Evolutionary conservation across 2,113 vertebrate genomes (phyloP), one percentile per base, ranked within the genome.

Genomic region (Prionailurus viverrinus): DNA sequence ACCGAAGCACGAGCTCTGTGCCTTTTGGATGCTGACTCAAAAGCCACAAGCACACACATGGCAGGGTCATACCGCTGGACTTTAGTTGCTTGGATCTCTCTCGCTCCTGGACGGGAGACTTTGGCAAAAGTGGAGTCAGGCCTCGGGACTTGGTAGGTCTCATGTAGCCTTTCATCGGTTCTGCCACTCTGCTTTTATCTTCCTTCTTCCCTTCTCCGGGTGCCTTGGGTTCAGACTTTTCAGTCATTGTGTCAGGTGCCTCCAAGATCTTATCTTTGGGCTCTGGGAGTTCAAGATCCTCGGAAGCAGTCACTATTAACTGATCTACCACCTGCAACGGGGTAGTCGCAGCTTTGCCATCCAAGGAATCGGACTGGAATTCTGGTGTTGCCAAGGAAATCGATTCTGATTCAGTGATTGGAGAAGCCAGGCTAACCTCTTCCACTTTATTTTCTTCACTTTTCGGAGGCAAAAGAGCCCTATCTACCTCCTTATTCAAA

Each of bases 101-200:
- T 23, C 41, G 95, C 2, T 94, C 98, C 1, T 71, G 96, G 39
- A 45, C 80, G 1, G 97, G 4, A 13, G 97, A 7, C 66, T 98
- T 97, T 21, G 96, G 94, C 15, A 55, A 68, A 69, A 7, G 53
- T 1, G 98, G 14, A 5, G 98, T 10, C 36, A 91, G 95, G 55
- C 98, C 99, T 31, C 99, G 97, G 0, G 99, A 87, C 89, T 98
- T 99, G 0, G 99, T 99, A 61, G 99, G 98, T 94, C 99, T 98
- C 99, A 99, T 98, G 98, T 99, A 99, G 97, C 99, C 98, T 97
- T 98, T 99, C 5, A 99, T 7, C 5, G 95, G 97, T 18, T 98
- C 98, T 0, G 96, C 29, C 1, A 71, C 93, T 97, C 94, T 98
- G 21, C 7, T 51, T 65, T 91, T 87, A 31, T 97, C 98, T 61